These are phyloP conservation scores for Sweltsa coloradensis DNA, from an alignment of 1,140 invertebrate species.

Conservation along the genomic window DNA sequence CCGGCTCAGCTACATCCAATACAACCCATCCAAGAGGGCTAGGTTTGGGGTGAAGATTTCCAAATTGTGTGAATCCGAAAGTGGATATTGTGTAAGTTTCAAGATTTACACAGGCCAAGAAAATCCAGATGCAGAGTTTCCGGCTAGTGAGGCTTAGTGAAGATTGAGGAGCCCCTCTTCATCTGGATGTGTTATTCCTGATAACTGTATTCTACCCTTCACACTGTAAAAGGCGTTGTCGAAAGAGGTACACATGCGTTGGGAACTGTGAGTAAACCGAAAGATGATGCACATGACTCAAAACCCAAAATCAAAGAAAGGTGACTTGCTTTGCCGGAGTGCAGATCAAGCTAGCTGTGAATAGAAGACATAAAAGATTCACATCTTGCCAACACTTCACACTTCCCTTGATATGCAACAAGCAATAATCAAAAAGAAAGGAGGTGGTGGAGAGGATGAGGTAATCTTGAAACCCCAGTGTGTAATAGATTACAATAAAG, in stretches of 20 bases:
- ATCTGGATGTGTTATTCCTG: too few relatives aligned
- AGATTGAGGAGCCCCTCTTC: conserved; percentile 9
- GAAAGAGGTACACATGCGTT: conserved; percentile 10
- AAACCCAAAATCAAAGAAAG: conserved; percentile 10
- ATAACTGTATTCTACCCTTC: conserved; percentile 14
- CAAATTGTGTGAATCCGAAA: conserved; percentile 5
- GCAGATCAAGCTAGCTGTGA: conserved; percentile 11
- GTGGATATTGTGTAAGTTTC: conserved; percentile 6
- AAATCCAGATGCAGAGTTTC: conserved; percentile 1
- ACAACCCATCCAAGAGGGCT: conserved; percentile 12
- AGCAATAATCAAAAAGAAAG: conserved; percentile 8
- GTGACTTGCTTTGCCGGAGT: conserved; percentile 1
- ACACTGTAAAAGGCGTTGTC: conserved; percentile 14
- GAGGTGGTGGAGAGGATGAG: conserved; percentile 3
- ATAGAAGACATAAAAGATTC: conserved; percentile 16
- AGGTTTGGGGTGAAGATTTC: conserved; percentile 12
- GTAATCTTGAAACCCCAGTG: conserved; percentile 9
- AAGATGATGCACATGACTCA: conserved; percentile 17
- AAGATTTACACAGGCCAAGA: conserved; percentile 11
- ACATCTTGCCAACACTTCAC: conserved; percentile 16
- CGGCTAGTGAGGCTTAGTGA: conserved; percentile 2
- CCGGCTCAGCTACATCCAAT: conserved; percentile 8
- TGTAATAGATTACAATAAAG: conserved; percentile 15
- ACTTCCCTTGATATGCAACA: too few relatives aligned
- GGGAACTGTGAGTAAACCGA: conserved; percentile 14